These are phyloP conservation scores for Andrena cerasifolii DNA, from an alignment of 1,140 invertebrate genomes.

Conservation along the genomic window DNA sequence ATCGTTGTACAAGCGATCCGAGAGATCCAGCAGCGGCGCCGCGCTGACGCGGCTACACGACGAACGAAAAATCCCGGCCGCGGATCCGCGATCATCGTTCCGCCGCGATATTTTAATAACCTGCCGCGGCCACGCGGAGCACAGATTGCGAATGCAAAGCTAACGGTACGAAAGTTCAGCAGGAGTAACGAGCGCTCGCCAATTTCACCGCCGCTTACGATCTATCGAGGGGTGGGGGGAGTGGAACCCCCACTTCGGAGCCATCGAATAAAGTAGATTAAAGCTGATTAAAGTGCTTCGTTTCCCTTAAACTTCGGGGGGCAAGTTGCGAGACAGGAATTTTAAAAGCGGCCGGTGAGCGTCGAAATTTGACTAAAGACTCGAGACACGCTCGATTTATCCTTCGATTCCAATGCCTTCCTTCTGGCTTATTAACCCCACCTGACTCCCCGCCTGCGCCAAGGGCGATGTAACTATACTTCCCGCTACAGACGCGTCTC, in stretches of 20 bases:
- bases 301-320: too few relatives aligned
- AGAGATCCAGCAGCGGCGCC: neutral
- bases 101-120: constrained; percentile 27
- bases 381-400: constrained; percentile 55
- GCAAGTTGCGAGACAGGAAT: neutral
- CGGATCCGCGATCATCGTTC: constrained; percentile 19
- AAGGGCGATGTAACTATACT: constrained; percentile 49
- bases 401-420: constrained; percentile 7
- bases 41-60: neutral
- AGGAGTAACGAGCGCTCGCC: too few relatives aligned
- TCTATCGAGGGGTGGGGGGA: too few relatives aligned
- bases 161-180: too few relatives aligned
- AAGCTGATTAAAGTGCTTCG: too few relatives aligned
- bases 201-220: too few relatives aligned
- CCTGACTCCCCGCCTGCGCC: constrained; percentile 5
- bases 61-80: neutral
- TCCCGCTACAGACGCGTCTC: constrained; percentile 36
- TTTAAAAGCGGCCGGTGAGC: neutral
- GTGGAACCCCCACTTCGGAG: too few relatives aligned
- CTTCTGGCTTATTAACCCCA: constrained; percentile 62
- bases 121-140: neutral
- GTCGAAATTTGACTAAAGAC: constrained; percentile 41
- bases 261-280: too few relatives aligned
- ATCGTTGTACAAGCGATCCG: constrained; percentile 14
- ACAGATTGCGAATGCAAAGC: constrained; percentile 21